These are phyloP conservation scores for Galleria mellonella DNA, from an alignment of 1,140 invertebrate genomes.

Conservation along the genomic window DNA sequence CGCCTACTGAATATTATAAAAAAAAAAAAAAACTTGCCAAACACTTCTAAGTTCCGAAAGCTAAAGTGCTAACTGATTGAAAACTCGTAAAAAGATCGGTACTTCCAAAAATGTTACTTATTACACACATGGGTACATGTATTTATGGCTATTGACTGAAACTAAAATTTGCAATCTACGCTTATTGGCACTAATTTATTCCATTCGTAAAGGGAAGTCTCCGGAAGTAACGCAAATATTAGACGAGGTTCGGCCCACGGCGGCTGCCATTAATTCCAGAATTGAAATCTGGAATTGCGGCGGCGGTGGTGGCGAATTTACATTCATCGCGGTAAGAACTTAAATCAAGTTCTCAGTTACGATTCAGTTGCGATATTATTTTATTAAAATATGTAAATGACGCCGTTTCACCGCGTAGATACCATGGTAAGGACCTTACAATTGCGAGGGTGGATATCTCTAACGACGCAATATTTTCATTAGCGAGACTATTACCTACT, in stretches of 20 bases:
- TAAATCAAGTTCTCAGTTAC: conserved; percentile 73
- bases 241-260: conserved; percentile 59
- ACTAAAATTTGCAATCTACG: conserved; percentile 3
- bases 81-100: no score
- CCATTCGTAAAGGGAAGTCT: conserved; percentile 59
- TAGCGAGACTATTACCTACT: conserved; percentile 42
- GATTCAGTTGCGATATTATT: conserved; percentile 74
- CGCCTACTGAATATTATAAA: conserved; percentile 44
- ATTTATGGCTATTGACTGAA: no score
- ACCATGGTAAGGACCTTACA: conserved; percentile 53
- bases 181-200: conserved; percentile 63
- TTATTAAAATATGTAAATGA: conserved; percentile 75
- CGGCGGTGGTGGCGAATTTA: conserved; percentile 65
- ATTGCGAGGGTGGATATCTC: conserved; percentile 54
- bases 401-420: conserved; percentile 52
- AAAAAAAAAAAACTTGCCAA: conserved; percentile 23
- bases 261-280: conserved; percentile 70
- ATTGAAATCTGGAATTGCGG: conserved; percentile 73
- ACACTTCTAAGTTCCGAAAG: background rate
- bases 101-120: no score
- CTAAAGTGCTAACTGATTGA: background rate
- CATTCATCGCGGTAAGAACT: conserved; percentile 74
- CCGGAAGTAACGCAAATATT: conserved; percentile 72
- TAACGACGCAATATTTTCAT: conserved; percentile 64
- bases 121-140: background rate